Percentiles rank a stretch among this genome's conserved stretches.
phyloP scores from a whole-genome alignment of 2,797 vertebrate genomes.

The Otolemur crassicaudatus region DNA sequence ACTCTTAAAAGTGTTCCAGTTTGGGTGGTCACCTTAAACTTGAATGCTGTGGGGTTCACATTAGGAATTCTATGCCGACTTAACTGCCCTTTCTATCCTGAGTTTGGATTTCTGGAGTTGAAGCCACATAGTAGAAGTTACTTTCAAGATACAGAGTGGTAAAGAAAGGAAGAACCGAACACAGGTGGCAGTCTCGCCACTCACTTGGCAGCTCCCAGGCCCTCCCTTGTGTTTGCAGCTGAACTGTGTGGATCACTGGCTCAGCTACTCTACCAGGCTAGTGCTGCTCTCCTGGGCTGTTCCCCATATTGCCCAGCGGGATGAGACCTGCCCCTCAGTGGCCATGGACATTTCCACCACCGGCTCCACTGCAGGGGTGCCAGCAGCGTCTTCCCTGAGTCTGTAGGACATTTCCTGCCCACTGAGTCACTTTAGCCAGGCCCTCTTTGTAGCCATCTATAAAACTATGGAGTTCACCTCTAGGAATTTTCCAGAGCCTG shows the following conservation, averaged over 20 bases:
- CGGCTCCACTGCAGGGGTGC: no score
- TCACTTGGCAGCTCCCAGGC: neutral
- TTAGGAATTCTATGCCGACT: neutral
- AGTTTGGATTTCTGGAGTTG: neutral
- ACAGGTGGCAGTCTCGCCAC: neutral
- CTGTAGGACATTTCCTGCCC: neutral
- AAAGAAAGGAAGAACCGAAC: neutral
- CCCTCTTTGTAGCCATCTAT: neutral
- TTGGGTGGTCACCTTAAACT: constrained; percentile 7
- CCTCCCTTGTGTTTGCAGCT: neutral
- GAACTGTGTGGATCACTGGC: neutral
- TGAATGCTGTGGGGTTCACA: neutral
- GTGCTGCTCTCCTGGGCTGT: neutral
- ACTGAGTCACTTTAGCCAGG: neutral
- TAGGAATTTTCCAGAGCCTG: neutral
- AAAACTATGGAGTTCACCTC: neutral
- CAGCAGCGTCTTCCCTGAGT: neutral
- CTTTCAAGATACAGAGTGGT: neutral
- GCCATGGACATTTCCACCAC: neutral
- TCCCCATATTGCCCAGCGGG: no score
- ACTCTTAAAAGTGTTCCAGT: neutral
- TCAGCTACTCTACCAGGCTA: neutral
- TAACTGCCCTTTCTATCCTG: neutral
- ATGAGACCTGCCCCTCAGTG: neutral
- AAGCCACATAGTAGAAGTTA: neutral